phyloP scores from a whole-genome alignment of 2,888 invertebrate genomes.

The Lasioglossum calceatum region DNA sequence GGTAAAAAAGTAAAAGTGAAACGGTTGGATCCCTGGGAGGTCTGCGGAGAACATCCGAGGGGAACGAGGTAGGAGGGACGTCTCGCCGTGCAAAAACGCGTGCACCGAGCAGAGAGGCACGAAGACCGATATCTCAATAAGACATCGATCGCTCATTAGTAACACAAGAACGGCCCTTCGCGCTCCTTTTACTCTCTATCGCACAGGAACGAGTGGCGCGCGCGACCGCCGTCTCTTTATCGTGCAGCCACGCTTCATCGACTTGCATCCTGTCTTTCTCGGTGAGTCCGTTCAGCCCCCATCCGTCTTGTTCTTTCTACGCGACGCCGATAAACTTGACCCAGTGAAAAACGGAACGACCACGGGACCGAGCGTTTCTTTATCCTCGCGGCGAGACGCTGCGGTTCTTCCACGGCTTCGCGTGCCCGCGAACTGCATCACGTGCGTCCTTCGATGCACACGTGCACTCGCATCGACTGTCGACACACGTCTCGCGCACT shows the following conservation, averaged over 20 bases:
- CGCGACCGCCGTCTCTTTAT: conserved; percentile 36
- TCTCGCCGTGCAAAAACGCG: conserved; percentile 7
- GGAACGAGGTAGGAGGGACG: neutral
- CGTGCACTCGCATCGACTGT: no score
- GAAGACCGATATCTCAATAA: conserved; percentile 75
- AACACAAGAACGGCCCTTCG: conserved; percentile 63
- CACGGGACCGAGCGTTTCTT: conserved; percentile 30
- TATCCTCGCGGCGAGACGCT: conserved; percentile 6
- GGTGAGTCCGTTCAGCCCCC: neutral
- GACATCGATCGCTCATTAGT: conserved; percentile 77
- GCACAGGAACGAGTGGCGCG: conserved; percentile 19
- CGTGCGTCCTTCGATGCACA: conserved; percentile 24
- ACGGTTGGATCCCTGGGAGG: conserved; percentile 45
- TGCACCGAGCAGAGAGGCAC: conserved; percentile 7
- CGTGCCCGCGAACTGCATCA: conserved; percentile 25
- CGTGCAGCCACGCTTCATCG: conserved; percentile 34
- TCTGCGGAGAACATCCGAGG: conserved; percentile 41
- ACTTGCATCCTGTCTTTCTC: conserved; percentile 1
- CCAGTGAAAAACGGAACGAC: conserved; percentile 60
- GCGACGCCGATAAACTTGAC: conserved; percentile 65
- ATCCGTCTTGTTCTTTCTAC: conserved; percentile 24
- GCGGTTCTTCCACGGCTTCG: conserved; percentile 17
- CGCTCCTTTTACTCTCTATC: conserved; percentile 51
- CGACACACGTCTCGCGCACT: no score
- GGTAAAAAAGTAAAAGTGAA: conserved; percentile 67